Evolutionary conservation across 2,797 vertebrate genomes (phyloP), one percentile per base, ranked within the genome.

Genomic region (Microctenopoma stevenorrisi): DNA sequence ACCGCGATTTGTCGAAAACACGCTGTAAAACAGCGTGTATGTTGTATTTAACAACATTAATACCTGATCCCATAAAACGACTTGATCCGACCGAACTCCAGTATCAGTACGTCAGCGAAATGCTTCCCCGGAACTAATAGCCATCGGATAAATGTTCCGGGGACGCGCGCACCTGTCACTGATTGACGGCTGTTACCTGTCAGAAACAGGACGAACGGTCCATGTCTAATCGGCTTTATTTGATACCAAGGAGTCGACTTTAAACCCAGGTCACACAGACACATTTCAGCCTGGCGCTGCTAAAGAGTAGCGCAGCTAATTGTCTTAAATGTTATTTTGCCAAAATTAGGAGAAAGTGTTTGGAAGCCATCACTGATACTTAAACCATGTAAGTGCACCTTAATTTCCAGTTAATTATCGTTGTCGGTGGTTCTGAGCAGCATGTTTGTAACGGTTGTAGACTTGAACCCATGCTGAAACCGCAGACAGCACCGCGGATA

Each of bases 331-430:
- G 7, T 54, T 43, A 40, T 26, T 62, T 48, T 1, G 14, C 3
- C 26, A 49, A 54, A 71, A 66, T 76, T 46, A 16, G 30, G 49
- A 49, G 30, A 64, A 76, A 65, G 25, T 42, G 30, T 4, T 37
- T 52, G 65, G 57, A 56, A 64, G 5, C 46, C 54, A 46, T 15
- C 61, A 13, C 5, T 16, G n/a, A 37, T 30, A 47, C 9, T 49
- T n/a, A 28, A 49, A 73, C 76, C 64, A 91, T 91, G 89, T 91
- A 83, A 91, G 89, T 89, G 25, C 16, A 33, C 4, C 5, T 28
- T 18, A 11, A 38, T 51, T 42, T n/a, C 26, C 13, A 28, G 28
- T 1, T 1, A 2, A 0, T 2, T 1, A 1, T 18, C 4, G 1
- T 2, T 37, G 2, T 38, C 5, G 18, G 5, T 43, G 1, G 0